These are phyloP conservation scores for Euglossa dilemma DNA, from an alignment of 1,140 invertebrate species.

Conservation along the genomic window DNA sequence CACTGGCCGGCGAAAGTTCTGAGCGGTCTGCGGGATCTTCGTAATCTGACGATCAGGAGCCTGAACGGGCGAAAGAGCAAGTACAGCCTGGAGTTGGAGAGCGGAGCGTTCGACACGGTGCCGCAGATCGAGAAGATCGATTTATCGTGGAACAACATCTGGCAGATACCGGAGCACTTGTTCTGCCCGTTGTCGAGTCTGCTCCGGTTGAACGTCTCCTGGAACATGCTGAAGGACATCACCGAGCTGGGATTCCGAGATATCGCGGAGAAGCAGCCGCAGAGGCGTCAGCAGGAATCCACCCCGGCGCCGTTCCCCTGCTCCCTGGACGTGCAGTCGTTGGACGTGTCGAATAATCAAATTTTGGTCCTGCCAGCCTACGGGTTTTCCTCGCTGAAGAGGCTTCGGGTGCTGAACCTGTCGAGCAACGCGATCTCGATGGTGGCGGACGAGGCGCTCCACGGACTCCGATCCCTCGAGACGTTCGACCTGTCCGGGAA, in stretches of 20 bases:
- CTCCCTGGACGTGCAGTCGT: slow-evolving; percentile 89
- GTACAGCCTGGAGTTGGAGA: slow-evolving; percentile 90
- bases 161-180: slow-evolving; percentile 91
- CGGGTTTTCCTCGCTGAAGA: slow-evolving; percentile 89
- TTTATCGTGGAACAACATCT: slow-evolving; percentile 93
- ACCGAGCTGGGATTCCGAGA: slow-evolving; percentile 90
- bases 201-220: slow-evolving; percentile 90
- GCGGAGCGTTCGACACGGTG: slow-evolving; percentile 88
- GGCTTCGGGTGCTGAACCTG: slow-evolving; percentile 89
- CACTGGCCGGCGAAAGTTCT: slow-evolving; percentile 88
- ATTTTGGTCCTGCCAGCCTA: slow-evolving; percentile 90
- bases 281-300: slow-evolving; percentile 52
- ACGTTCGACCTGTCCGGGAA: slow-evolving; percentile 93
- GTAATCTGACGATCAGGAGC: slow-evolving; percentile 91
- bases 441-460: slow-evolving; percentile 91
- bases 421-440: slow-evolving; percentile 93
- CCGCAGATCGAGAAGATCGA: slow-evolving; percentile 91
- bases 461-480: slow-evolving; percentile 89
- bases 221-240: slow-evolving; percentile 92
- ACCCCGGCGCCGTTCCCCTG: slow-evolving; percentile 83
- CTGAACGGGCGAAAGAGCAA: slow-evolving; percentile 90
- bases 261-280: slow-evolving; percentile 77
- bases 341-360: slow-evolving; percentile 93
- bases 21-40: slow-evolving; percentile 87
- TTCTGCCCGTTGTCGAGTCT: slow-evolving; percentile 92